Base-by-base conservation (phyloP, 1,140 invertebrate species). In the Berghia stephanieae region DNA sequence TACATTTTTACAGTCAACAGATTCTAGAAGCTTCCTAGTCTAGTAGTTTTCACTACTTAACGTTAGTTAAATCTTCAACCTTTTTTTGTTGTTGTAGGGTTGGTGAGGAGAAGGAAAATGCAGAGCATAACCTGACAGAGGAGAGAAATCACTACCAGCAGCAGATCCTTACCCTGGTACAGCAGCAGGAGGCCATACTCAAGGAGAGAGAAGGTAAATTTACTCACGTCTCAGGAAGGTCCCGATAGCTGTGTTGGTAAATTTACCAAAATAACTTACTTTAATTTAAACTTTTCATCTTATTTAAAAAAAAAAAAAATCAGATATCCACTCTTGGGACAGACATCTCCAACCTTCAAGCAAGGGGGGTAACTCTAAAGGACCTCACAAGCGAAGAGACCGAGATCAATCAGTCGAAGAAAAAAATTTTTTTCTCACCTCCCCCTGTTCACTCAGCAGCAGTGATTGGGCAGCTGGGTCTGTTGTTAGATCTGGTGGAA, bases 31-130 rank as follows among this genome's bases (percentile, higher is more conserved):
- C 46, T 13, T 13, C n/a, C 46, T 13, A 13, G 10, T 13, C 46
- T 13, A 13, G 10, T 13, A 13, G 46, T 49, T 13, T 13, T n/a
- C 13, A 13, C 13, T 49, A 49, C 46, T n/a, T n/a, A 49, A 13
- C 46, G 10, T 49, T 13, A 49, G 10, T n/a, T n/a, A 49, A 49
- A n/a, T 13, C n/a, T 49, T 13, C 46, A 13, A 49, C 46, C 46
- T 13, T n/a, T 13, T 49, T 63, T 21, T 31, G n/a, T 13, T 27
- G 27, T 10, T 31, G 10, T 31, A 85, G 83, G 46, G 70, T 83
- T 38, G 82, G 82, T 34, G 83, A 85, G 77, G 83, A 85, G 78
- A 81, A 82, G n/a, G 83, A 85, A 60, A 77, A 77, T 38, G 79
- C 79, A 31, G 63, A 76, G 42, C 66, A 80, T 21, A 72, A 77